Percentiles rank a stretch among this genome's conserved stretches.
Evolutionary conservation across 1,140 invertebrate genomes (phyloP).

Genomic region (Bombus confusus): DNA sequence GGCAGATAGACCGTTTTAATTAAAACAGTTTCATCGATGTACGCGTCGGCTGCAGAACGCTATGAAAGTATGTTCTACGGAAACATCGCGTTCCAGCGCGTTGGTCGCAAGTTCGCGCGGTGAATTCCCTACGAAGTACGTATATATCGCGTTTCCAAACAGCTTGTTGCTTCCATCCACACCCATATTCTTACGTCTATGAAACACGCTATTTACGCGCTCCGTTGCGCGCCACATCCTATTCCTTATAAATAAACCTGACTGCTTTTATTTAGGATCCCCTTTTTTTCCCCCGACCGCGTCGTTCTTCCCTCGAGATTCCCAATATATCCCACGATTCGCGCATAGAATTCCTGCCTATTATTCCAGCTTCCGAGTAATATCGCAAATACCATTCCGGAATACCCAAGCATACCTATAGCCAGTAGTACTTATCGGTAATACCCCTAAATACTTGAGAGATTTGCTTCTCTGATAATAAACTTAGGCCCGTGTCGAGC

Average conservation of each 20-base stretch:
- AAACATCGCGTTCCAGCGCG: background rate
- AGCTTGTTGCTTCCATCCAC: slow-evolving; percentile 28
- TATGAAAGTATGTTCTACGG: background rate
- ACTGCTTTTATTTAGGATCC: background rate
- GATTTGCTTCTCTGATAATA: slow-evolving; percentile 37
- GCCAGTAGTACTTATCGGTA: slow-evolving; percentile 62
- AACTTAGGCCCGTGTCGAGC: slow-evolving; percentile 27
- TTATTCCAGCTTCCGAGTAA: slow-evolving; percentile 56
- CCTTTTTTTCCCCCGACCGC: background rate
- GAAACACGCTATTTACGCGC: background rate
- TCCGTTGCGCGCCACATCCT: background rate
- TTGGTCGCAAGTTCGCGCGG: background rate
- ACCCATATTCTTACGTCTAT: background rate
- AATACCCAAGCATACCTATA: slow-evolving; percentile 60
- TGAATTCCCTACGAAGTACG: background rate
- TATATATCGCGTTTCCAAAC: background rate
- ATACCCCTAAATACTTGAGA: slow-evolving; percentile 42
- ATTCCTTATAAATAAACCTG: background rate
- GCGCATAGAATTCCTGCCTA: slow-evolving; percentile 49
- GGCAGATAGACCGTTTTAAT: slow-evolving; percentile 67
- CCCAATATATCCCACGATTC: slow-evolving; percentile 44
- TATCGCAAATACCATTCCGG: slow-evolving; percentile 56
- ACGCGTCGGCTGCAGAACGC: background rate
- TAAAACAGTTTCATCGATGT: slow-evolving; percentile 55
- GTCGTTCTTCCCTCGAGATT: slow-evolving; percentile 52